Evolutionary conservation across 2,113 vertebrate genomes (phyloP).

Genomic region (Phaetusa simplex): DNA sequence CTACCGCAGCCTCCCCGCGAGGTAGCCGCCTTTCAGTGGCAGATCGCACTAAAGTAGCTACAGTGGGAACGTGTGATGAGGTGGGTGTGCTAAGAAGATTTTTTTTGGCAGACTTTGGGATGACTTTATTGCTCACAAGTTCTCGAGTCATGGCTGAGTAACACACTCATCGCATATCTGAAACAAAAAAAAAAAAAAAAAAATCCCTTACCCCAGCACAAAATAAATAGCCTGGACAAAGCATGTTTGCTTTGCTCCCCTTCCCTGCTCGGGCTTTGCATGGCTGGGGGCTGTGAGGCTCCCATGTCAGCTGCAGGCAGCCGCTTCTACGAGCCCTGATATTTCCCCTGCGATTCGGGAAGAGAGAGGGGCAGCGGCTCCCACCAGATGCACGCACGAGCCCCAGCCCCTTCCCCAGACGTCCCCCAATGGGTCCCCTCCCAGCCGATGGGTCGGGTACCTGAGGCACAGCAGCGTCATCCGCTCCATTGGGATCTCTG

Average conservation of each 20-base stretch:
- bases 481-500: background rate
- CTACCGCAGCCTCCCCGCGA: background rate
- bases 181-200: background rate
- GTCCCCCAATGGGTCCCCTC: rapidly evolving
- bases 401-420: background rate
- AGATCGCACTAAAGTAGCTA: conserved; percentile 23
- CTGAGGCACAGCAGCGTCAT: background rate
- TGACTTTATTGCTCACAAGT: conserved; percentile 71
- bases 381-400: background rate
- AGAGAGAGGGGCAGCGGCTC: background rate
- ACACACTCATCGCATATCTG: conserved; percentile 47
- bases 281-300: background rate
- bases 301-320: background rate
- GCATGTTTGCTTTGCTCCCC: background rate
- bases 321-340: rapidly evolving
- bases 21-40: conserved; percentile 10
- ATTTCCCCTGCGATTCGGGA: background rate
- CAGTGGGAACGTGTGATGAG: conserved; percentile 63
- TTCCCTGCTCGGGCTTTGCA: background rate
- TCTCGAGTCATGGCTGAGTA: conserved; percentile 67
- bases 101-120: conserved; percentile 58
- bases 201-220: conserved; percentile 43
- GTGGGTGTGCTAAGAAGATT: conserved; percentile 63
- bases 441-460: background rate
- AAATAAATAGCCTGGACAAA: conserved; percentile 41